These are phyloP conservation scores for Meandrina meandrites DNA, from an alignment of 92 coral and sea anemone species.

Conservation along the genomic window DNA sequence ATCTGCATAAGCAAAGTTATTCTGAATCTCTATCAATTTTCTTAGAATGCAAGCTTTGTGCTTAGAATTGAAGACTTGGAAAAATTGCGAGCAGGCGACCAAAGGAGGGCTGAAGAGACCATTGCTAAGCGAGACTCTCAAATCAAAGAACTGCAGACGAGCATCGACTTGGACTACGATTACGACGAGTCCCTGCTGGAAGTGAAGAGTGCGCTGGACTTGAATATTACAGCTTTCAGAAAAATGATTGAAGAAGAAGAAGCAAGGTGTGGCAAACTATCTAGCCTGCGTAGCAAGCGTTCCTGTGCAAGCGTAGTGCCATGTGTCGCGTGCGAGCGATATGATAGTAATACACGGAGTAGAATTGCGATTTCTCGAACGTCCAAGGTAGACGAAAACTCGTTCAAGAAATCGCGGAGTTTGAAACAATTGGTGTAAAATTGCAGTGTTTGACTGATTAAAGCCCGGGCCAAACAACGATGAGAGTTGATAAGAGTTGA, in stretches of 20 bases:
- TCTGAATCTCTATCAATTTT: not conserved
- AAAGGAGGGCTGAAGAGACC: slow-evolving; percentile 66
- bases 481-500: no score
- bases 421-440: no score
- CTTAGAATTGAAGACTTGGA: slow-evolving; percentile 67
- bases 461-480: no score
- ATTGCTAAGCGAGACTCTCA: slow-evolving; percentile 70
- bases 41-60: slow-evolving; percentile 59
- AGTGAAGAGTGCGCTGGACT: slow-evolving; percentile 82
- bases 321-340: no score
- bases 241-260: slow-evolving; percentile 87
- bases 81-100: slow-evolving; percentile 67
- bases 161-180: slow-evolving; percentile 70
- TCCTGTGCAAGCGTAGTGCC: no score
- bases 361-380: no score
- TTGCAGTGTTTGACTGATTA: no score
- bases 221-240: slow-evolving; percentile 83
- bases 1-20: no score
- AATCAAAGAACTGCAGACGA: slow-evolving; percentile 61
- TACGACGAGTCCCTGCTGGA: slow-evolving; percentile 74
- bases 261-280: slow-evolving; percentile 60
- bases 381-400: no score
- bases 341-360: no score
- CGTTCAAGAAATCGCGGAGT: no score
- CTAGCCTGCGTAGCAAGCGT: no score